Base-by-base conservation (phyloP, 2,888 invertebrate genomes). In the Phyto melanocephala region DNA sequence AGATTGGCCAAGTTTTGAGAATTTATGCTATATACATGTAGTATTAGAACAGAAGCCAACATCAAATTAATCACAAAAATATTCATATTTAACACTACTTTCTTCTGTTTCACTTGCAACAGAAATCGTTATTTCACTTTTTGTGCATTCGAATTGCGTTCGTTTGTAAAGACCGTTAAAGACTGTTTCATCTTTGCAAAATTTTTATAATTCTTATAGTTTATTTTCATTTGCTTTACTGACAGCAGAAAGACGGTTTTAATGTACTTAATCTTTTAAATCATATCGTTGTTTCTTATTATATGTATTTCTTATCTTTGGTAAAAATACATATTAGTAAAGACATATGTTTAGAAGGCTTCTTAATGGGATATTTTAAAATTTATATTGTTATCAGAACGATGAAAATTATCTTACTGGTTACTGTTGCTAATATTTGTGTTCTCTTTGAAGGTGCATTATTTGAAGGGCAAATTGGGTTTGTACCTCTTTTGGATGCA, bases 1-100 rank as follows among this genome's bases (percentile, higher is more conserved):
- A 89, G 77, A 4, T 84, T 85, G 1, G 89, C 86, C 20, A 89
- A 81, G 3, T 87, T 87, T 42, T 88, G 88, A 60, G 85, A 83
- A 0, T 85, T 86, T 54, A 28, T 37, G 4, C 17, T 60, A 33
- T 22, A 20, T n/a, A 33, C 22, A 11, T 71, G 63, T 10, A 75
- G n/a, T 2, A n/a, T n/a, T n/a, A 79, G 50, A n/a, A 17, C 45
- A 52, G 24, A 65, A 35, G 40, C 20, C 33, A 71, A 33, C 1
- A 81, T 22, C 11, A 56, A 47, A 47, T 2, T 47, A 15, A 20
- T 63, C 35, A 33, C 37, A 5, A 81, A 15, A 11, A 15, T 13
- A 7, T 68, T 62, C 81, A 81, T 81, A 13, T 52, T 74, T 40
- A n/a, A 35, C 1, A 15, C n/a, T 1, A 45, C 11, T 28, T 45